These are phyloP conservation scores for Peribatodes rhomboidaria DNA, from an alignment of 2,888 invertebrate species.

Conservation along the genomic window DNA sequence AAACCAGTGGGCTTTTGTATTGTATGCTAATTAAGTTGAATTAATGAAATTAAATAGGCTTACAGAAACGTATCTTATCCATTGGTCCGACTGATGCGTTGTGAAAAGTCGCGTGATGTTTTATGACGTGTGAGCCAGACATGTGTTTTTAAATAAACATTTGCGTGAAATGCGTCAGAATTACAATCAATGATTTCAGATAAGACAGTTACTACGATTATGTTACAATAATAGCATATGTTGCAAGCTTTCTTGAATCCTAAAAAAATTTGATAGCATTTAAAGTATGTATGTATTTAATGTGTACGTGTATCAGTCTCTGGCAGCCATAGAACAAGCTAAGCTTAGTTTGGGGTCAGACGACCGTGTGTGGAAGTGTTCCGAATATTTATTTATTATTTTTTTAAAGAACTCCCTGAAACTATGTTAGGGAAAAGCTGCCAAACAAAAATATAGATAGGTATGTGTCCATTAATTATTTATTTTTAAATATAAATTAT, in stretches of 20 bases:
- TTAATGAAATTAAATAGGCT: constrained; percentile 2
- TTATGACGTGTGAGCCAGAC: constrained; percentile 17
- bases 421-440: too few species aligned
- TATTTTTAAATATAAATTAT: too few species aligned
- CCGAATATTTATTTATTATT: too few species aligned
- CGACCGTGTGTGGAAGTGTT: too few species aligned
- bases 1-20: constrained; percentile 14
- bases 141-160: constrained; percentile 7
- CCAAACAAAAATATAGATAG: too few species aligned
- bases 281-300: too few species aligned
- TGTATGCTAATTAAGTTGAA: constrained; percentile 25
- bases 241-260: not conserved
- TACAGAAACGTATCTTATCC: constrained; percentile 12
- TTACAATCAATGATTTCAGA: not conserved
- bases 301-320: too few species aligned
- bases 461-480: too few species aligned
- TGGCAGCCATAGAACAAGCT: too few species aligned
- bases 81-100: constrained; percentile 10
- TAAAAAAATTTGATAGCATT: too few species aligned
- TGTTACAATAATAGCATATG: not conserved
- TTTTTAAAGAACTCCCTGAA: too few species aligned
- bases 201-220: constrained; percentile 7
- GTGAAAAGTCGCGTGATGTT: constrained; percentile 34
- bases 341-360: too few species aligned
- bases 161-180: constrained; percentile 12